Base-by-base conservation (phyloP, 2,888 invertebrate species). In the Drosophila rubida region DNA sequence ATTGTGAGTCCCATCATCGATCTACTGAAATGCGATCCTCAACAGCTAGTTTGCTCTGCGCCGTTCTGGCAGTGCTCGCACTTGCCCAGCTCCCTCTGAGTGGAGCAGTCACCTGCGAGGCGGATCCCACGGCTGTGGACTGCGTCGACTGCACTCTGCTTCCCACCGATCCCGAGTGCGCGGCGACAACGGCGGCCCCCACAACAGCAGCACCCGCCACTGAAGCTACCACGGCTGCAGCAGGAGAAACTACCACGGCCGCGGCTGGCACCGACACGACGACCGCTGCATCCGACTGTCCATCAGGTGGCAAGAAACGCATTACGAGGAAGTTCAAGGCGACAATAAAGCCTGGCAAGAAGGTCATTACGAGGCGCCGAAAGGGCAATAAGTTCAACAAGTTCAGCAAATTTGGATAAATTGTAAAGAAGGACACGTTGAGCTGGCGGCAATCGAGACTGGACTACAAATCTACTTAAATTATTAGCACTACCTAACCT, bases 81-180 rank as follows among this genome's bases (percentile, higher is more conserved):
- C 1, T 46, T 7, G 46, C 57, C 46, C 27, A 57, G 9, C 46
- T 57, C 4, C 57, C 57, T 2, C 25, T 37, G n/a, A 35, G 57
- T 16, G 35, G 45, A 8, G 45, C 57, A 16, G 57, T 57, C 9
- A 39, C 37, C 14, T 57, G 57, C 11, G 45, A 11, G 2, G 46
- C 7, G 0, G 46, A 39, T 37, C 57, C 57, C 19, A 3, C 0
- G 4, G 45, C 25, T 6, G 3, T 6, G 0, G 13, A 4, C 1
- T 57, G 57, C 25, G n/a, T 46, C 1, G 16, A 57, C 37, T 57
- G 57, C 11, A 2, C 9, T 3, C 6, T 2, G 0, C 0, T 2
- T 1, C 39, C 57, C 11, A 4, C 3, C 1, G 6, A 57, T 37
- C 14, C 27, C 11, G 57, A 57, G 30, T 57, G 57, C 19, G 4